A percentile compares a stretch with the other conserved stretches of the same genome.
phyloP scores from a whole-genome alignment of 2,888 invertebrate genomes.

The Ophion ellenae region DNA sequence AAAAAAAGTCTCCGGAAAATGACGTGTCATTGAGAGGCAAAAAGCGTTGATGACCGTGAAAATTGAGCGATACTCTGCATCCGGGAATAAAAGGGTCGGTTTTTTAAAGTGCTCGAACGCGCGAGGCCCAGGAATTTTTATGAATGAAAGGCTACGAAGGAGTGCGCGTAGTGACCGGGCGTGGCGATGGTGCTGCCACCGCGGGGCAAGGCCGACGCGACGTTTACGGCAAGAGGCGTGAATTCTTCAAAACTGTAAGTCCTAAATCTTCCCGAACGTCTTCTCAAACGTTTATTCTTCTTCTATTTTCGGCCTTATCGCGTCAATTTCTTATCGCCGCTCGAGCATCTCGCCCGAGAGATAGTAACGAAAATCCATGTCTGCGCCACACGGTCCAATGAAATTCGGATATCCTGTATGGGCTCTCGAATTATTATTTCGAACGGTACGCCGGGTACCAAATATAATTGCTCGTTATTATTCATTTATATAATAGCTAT shows the following conservation, averaged over 20 bases:
- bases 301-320: conserved; percentile 21
- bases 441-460: too few species aligned
- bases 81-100: conserved; percentile 16
- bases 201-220: conserved; percentile 56
- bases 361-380: conserved; percentile 13
- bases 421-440: too few species aligned
- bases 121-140: conserved; percentile 27
- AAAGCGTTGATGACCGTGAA: too few species aligned
- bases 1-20: too few species aligned
- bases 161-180: conserved; percentile 47
- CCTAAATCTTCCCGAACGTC: conserved; percentile 22
- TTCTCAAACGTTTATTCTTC: conserved; percentile 1
- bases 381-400: not conserved
- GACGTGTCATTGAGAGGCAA: too few species aligned
- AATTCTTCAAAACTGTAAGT: conserved; percentile 68
- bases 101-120: conserved; percentile 10
- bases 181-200: conserved; percentile 47
- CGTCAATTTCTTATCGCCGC: conserved; percentile 21
- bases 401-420: conserved; percentile 45
- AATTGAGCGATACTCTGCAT: too few species aligned
- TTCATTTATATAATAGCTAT: too few species aligned
- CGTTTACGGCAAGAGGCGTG: conserved; percentile 62
- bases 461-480: too few species aligned
- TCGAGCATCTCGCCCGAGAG: conserved; percentile 1
- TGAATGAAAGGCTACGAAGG: conserved; percentile 63